A percentile compares a stretch with the other conserved stretches of the same genome.
Conservation (phyloP, 2,888 invertebrate genomes). For the Eupithecia inturbata region DNA sequence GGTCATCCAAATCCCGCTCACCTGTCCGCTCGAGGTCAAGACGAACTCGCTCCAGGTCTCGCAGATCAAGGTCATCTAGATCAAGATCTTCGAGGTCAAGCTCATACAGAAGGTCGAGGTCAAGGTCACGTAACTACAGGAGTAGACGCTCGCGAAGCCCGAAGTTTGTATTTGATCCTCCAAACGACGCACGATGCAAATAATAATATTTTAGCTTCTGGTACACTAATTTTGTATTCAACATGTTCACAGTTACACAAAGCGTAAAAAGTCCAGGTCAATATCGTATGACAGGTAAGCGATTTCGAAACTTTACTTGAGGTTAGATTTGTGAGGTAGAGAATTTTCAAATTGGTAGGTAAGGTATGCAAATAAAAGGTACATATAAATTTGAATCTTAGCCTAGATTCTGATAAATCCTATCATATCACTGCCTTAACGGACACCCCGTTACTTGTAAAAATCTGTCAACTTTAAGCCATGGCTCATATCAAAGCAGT, state of each 20-base stretch:
- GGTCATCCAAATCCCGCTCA: conserved; percentile 44
- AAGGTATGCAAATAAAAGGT: not conserved
- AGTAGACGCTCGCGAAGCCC: conserved; percentile 69
- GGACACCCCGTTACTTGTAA: too few relatives aligned
- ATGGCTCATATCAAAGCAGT: too few relatives aligned
- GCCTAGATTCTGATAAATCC: too few relatives aligned
- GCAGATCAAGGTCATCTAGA: conserved; percentile 52
- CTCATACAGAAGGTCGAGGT: conserved; percentile 64
- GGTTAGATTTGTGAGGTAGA: not conserved
- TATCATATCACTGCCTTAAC: too few relatives aligned
- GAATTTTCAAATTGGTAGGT: not conserved
- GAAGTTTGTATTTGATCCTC: conserved; percentile 68
- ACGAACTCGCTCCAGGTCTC: conserved; percentile 60
- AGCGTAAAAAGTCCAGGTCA: conserved; percentile 76
- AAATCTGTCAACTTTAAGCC: too few relatives aligned
- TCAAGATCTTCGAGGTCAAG: conserved; percentile 68
- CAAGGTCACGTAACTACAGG: conserved; percentile 61
- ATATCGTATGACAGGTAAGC: conserved; percentile 78
- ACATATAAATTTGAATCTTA: not conserved
- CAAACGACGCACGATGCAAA: conserved; percentile 13
- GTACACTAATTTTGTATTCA: conserved; percentile 45
- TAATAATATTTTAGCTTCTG: conserved; percentile 1
- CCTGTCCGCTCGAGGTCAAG: conserved; percentile 49
- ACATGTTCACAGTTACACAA: conserved; percentile 68
- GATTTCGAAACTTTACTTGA: conserved; percentile 42